Evolutionary conservation across 2,113 vertebrate genomes (phyloP).

Genomic region (Pterophyllum scalare): DNA sequence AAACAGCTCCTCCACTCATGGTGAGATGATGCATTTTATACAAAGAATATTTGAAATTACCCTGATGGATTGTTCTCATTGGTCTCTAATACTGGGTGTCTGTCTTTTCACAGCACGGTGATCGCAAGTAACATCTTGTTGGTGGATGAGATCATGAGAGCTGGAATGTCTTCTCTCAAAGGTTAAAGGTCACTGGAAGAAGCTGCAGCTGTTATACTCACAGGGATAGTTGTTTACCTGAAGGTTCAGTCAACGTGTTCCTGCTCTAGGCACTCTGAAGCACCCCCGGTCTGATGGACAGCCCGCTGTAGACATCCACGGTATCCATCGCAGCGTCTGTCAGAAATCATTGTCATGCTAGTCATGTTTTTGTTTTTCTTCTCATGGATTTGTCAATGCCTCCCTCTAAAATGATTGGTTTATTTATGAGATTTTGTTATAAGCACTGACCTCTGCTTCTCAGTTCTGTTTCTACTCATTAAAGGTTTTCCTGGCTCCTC

Average conservation of each 20-base stretch:
- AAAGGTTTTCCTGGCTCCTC: slow-evolving; percentile 77
- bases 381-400: slow-evolving; percentile 61
- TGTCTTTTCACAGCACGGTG: slow-evolving; percentile 84
- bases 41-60: background rate
- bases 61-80: rapidly evolving
- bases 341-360: slow-evolving; percentile 48
- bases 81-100: background rate
- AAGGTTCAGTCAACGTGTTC: slow-evolving; percentile 29
- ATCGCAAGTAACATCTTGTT: slow-evolving; percentile 97
- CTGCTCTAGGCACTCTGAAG: slow-evolving; percentile 43
- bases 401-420: slow-evolving; percentile 68
- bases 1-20: slow-evolving; percentile 98
- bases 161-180: slow-evolving; percentile 97
- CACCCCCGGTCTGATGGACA: slow-evolving; percentile 41
- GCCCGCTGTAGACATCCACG: background rate
- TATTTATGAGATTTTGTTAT: slow-evolving; percentile 88
- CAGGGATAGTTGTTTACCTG: slow-evolving; percentile 48
- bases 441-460: slow-evolving; percentile 79
- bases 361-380: slow-evolving; percentile 38
- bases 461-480: slow-evolving; percentile 84
- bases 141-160: slow-evolving; percentile 98
- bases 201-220: slow-evolving; percentile 26
- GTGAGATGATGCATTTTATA: slow-evolving; percentile 74
- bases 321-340: slow-evolving; percentile 42
- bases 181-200: slow-evolving; percentile 80